phyloP scores from a whole-genome alignment of 2,113 vertebrate species.

The Macrotis lagotis region DNA sequence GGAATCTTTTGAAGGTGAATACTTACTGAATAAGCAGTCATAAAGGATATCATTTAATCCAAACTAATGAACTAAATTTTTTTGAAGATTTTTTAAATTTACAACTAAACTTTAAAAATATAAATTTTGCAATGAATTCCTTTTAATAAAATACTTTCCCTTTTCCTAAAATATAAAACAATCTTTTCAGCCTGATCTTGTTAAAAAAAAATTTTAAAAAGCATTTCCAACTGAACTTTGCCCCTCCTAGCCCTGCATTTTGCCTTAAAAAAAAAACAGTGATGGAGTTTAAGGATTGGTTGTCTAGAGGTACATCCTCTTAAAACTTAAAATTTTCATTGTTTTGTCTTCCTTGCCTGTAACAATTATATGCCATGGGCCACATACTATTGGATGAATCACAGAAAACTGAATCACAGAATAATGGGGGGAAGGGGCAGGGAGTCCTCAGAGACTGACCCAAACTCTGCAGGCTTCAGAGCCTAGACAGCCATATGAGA shows the following conservation, averaged over 20 bases:
- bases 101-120: neutral
- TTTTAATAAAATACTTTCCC: neutral
- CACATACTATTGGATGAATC: neutral
- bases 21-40: neutral
- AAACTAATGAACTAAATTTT: neutral
- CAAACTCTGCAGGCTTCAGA: neutral
- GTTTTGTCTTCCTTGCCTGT: neutral
- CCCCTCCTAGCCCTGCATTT: neutral
- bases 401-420: neutral
- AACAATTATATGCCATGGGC: neutral
- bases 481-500: neutral
- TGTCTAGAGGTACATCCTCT: neutral
- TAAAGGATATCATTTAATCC: neutral
- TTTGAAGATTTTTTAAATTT: neutral
- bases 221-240: neutral
- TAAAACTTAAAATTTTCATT: neutral
- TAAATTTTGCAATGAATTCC: neutral
- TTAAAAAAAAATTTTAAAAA: neutral
- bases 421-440: neutral
- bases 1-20: neutral
- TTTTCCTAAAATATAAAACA: neutral
- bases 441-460: neutral
- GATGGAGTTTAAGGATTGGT: neutral
- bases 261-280: neutral
- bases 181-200: neutral